Base-by-base conservation (phyloP, 2,888 invertebrate species). In the Ectemnius continuus region DNA sequence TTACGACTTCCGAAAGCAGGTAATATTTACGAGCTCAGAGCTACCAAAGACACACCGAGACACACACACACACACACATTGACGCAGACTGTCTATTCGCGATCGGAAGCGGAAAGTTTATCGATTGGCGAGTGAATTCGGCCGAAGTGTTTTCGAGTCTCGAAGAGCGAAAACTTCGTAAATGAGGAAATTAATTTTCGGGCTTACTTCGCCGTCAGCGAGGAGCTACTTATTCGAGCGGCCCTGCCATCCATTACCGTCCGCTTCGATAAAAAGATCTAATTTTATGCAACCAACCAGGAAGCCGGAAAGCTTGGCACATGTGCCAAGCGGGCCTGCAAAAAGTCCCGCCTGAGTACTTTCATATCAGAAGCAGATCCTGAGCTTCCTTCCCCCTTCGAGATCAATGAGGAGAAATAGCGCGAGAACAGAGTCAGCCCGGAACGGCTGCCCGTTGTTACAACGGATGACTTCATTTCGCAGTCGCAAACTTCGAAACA, bases 361-460 rank as follows among this genome's bases (percentile, higher is more conserved):
- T 45, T 16, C 61, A 28, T 26, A 58, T 16, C 61, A 36, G 1
- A 26, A 0, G 16, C 16, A 18, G 48, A 65, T 20, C 64, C 18
- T 56, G 4, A 61, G 58, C 64, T 66, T n/a, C n/a, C n/a, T n/a
- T n/a, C 16, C 57, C 36, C 45, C 13, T 16, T 20, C 26, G 47
- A 3, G 45, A 66, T 73, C 66, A 70, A 73, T 70, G 61, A 61
- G 58, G 56, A 23, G 20, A 26, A 65, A 36, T 61, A 56, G 4
- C 18, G 28, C 61, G 26, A 60, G 57, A 61, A 61, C n/a, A 56
- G 57, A 61, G 71, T 23, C 36, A 60, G 56, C 61, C 13, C 61
- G 28, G 61, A 56, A 23, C 3, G 23, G 23, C 61, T 14, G 26
- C 45, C 28, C 61, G 18, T 11, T 47, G n/a, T 47, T n/a, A 47